Evolutionary conservation across 2,113 vertebrate genomes (phyloP).

Genomic region (Choloepus hoffmanni): DNA sequence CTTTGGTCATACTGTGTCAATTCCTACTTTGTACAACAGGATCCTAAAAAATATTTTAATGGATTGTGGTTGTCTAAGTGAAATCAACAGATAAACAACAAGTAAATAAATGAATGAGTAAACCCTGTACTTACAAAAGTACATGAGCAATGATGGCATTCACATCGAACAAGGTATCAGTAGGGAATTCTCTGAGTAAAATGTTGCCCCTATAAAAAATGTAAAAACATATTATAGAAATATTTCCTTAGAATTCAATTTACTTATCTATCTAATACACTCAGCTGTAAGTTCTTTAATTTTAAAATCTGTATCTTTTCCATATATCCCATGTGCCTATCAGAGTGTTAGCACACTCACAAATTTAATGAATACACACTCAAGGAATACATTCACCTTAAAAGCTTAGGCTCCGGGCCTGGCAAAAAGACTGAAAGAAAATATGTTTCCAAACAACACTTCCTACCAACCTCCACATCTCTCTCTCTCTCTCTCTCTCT

Average conservation of each 20-base stretch:
- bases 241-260: constrained; percentile 24
- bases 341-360: background rate
- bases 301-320: background rate
- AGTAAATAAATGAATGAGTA: background rate
- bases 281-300: background rate
- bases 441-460: background rate
- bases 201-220: constrained; percentile 86
- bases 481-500: too few relatives aligned
- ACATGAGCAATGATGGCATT: constrained; percentile 94
- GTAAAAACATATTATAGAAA: constrained; percentile 47
- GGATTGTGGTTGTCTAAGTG: background rate
- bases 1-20: background rate
- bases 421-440: background rate
- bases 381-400: background rate
- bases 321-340: background rate
- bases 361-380: background rate
- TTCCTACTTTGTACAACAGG: background rate
- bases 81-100: constrained; percentile 29
- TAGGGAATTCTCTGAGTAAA: constrained; percentile 92
- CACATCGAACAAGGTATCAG: constrained; percentile 93
- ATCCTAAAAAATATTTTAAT: background rate
- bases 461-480: background rate
- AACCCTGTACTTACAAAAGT: constrained; percentile 92
- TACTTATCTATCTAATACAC: background rate
- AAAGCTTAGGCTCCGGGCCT: background rate